Base-by-base conservation (phyloP, 1,140 invertebrate species). In the Habropoda laboriosa region DNA sequence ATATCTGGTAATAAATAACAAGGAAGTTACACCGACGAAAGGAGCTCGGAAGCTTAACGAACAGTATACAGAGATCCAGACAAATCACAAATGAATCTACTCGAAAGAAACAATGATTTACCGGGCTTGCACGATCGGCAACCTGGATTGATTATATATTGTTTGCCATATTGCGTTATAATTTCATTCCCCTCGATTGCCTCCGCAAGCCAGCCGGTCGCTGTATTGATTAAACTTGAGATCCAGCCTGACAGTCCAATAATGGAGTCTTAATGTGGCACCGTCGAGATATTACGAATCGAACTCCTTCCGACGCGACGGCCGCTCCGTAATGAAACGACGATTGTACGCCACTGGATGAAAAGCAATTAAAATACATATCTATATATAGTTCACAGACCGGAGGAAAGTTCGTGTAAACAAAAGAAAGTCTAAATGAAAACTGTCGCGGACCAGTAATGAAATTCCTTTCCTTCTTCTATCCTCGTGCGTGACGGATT, bases 261-360 rank as follows among this genome's bases (percentile, higher is more conserved):
- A 73, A 79, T 73, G 77, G 68, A 79, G 77, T 73, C 77, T 79
- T 79, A 79, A 79, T 73, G 77, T 49, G 76, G 55, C 45, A 58
- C 35, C 38, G 68, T 35, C 68, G 57, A 79, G 77, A 79, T 63
- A 61, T 73, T 73, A 71, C 77, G 30, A 73, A 63, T 79, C 67
- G 73, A 73, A 79, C 70, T 73, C 30, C 57, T 53, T 73, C 47
- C 57, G 70, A 53, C 68, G 47, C n/a, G 21, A 13, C 2, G 12
- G 42, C n/a, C n/a, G 67, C 30, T 12, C 18, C 27, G 57, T 63
- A 73, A 79, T 79, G 47, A 63, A 79, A 79, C 77, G 57, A 30
- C 58, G 45, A 79, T 79, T 61, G 57, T 35, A 47, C 42, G 12
- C 24, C 35, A 1, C 12, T 10, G 42, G 55, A 47, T 30, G 38